Evolutionary conservation across 92 coral and sea anemone genomes (phyloP).

Genomic region (Bergia sp.): DNA sequence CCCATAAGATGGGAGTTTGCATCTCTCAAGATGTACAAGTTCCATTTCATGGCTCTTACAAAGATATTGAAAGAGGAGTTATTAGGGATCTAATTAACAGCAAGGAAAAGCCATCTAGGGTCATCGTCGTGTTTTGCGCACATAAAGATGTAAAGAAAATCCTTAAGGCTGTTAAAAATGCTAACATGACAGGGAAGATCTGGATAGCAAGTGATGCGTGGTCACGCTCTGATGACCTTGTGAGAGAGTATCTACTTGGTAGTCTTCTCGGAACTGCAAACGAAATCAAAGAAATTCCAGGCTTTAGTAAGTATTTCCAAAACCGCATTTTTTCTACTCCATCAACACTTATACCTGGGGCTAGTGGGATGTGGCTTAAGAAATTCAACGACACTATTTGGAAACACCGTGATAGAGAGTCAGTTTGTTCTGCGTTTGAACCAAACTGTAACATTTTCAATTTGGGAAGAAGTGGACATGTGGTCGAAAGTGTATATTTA

Average conservation of each 20-base stretch:
- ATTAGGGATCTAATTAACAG: constrained; percentile 35
- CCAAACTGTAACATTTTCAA: neutral
- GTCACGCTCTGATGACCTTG: constrained; percentile 52
- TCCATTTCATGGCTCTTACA: constrained; percentile 43
- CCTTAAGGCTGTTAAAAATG: constrained; percentile 49
- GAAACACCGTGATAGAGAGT: neutral
- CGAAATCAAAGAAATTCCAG: constrained; percentile 47
- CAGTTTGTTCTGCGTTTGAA: neutral
- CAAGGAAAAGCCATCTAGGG: constrained; percentile 32
- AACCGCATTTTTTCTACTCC: neutral
- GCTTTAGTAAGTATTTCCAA: constrained; percentile 20
- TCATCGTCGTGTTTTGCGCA: constrained; percentile 60
- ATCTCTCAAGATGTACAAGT: constrained; percentile 57
- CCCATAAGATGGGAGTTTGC: constrained; percentile 56
- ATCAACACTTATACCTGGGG: neutral
- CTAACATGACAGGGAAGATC: constrained; percentile 57
- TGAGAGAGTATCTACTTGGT: constrained; percentile 23
- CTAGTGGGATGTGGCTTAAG: neutral
- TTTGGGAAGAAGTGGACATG: constrained; percentile 39
- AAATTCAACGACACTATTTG: neutral
- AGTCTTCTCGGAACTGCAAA: constrained; percentile 58
- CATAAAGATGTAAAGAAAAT: constrained; percentile 47
- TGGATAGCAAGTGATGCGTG: constrained; percentile 84
- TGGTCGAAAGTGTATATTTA: constrained; percentile 49
- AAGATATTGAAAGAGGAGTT: constrained; percentile 29